Evolutionary conservation across 2,797 vertebrate genomes (phyloP), one percentile per base, ranked within the genome.

Genomic region (Galagoides demidoff): DNA sequence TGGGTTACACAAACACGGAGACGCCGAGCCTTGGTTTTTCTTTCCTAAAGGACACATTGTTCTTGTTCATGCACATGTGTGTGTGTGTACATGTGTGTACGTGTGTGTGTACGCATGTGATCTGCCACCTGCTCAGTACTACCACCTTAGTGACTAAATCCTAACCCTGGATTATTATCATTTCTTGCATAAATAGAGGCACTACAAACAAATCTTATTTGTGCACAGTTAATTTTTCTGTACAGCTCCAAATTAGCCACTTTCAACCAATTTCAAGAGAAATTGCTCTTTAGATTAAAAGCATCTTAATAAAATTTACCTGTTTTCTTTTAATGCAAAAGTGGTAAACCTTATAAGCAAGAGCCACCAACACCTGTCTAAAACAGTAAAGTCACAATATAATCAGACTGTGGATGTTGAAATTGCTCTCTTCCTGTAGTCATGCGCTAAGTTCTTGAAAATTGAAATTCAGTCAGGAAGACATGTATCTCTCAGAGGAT

Each of bases 281-380:
- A 83, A 89, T 86, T 83, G 73, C n/a, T 79, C 43, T 86, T 25
- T 16, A 90, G 39, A 88, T 94, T 83, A 76, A 76, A 96, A 88
- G 16, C 76, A 61, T n/a, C 34, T 94, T 84, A 43, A 37, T 85
- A 84, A 66, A 7, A 79, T 86, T 43, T 76, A 52, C 2, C 27
- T 49, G 17, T 63, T 10, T 79, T 85, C 31, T 31, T 95, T 94
- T 84, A 70, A 87, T 43, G 17, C 22, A 66, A 55, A 20, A 13
- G 11, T 12, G 20, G 16, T 10, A 91, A 49, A 49, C 22, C 49
- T 86, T 71, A n/a, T 82, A 63, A 89, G 61, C 3, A 90, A 90
- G 59, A 78, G 49, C 4, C 57, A 23, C 37, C 8, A 31, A 59
- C 12, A 90, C 43, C 61, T 20, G 87, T 5, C 23, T 70, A 31